Evolutionary conservation across 2,888 invertebrate genomes (phyloP).

Genomic region (Apotomis turbidana): DNA sequence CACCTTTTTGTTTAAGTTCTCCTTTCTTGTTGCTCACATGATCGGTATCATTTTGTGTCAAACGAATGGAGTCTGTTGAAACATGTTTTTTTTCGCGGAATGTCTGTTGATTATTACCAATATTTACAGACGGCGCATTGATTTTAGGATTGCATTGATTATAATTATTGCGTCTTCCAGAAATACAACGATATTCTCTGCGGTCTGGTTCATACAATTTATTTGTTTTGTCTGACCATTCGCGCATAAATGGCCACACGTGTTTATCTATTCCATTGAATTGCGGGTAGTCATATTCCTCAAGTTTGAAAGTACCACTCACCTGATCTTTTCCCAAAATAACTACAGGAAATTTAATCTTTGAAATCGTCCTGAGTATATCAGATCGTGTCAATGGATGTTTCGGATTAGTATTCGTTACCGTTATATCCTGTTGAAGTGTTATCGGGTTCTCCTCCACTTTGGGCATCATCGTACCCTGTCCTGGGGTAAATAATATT

Average conservation of each 20-base stretch:
- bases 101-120: background rate
- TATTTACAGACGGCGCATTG: background rate
- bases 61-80: background rate
- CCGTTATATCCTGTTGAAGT: slow-evolving; percentile 52
- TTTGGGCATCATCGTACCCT: slow-evolving; percentile 44
- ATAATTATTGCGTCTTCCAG: background rate
- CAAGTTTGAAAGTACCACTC: slow-evolving; percentile 55
- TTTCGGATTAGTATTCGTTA: slow-evolving; percentile 46
- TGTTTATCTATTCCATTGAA: slow-evolving; percentile 64
- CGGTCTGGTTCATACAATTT: background rate
- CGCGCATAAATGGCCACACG: slow-evolving; percentile 73
- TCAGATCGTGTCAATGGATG: slow-evolving; percentile 61
- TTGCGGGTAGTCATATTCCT: slow-evolving; percentile 58
- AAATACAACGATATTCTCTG: background rate
- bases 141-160: background rate
- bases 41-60: slow-evolving; percentile 8
- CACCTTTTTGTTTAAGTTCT: slow-evolving; percentile 40
- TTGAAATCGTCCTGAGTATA: slow-evolving; percentile 61
- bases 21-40: slow-evolving; percentile 41
- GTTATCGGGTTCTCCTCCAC: slow-evolving; percentile 47
- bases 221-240: slow-evolving; percentile 54
- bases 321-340: slow-evolving; percentile 69
- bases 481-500: slow-evolving; percentile 54
- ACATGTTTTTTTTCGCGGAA: background rate
- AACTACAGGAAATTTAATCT: slow-evolving; percentile 64